Conservation (phyloP, 1,140 invertebrate genomes). For the Lepidurus couesii region DNA sequence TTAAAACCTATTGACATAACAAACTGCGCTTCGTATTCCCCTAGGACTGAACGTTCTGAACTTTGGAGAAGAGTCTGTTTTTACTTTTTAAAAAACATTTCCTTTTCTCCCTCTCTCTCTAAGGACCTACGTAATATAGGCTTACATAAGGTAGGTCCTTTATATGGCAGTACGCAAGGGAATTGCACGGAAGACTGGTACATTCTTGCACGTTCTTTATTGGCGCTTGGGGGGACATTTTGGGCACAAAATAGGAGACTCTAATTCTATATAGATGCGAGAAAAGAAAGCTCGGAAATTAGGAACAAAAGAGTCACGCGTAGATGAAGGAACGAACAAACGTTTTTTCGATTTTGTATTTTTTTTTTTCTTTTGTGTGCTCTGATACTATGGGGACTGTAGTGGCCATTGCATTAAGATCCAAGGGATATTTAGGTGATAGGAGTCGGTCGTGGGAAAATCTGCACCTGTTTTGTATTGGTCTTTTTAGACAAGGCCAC, state of each 20-base stretch:
- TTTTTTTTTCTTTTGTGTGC: too few relatives aligned
- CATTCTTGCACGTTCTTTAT: background rate
- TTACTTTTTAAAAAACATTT: background rate
- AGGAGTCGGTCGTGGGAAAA: background rate
- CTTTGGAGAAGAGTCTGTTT: background rate
- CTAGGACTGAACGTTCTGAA: background rate
- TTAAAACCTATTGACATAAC: conserved; percentile 12
- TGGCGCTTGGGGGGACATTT: background rate
- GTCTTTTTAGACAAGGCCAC: background rate
- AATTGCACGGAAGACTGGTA: background rate
- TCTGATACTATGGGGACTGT: too few relatives aligned
- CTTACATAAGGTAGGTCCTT: background rate
- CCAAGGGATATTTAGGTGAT: background rate
- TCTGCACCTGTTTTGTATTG: background rate
- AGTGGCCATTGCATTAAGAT: background rate
- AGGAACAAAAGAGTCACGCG: too few relatives aligned
- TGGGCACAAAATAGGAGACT: background rate
- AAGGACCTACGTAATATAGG: background rate
- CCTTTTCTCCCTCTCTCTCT: background rate
- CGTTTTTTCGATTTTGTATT: too few relatives aligned
- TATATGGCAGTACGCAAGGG: background rate
- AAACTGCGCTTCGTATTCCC: background rate
- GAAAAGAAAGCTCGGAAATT: too few relatives aligned
- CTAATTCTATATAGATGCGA: too few relatives aligned
- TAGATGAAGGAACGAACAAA: too few relatives aligned